Percentiles rank a stretch among this genome's conserved stretches.
Conservation (phyloP, 2,113 vertebrate species). For the Mugil cephalus region DNA sequence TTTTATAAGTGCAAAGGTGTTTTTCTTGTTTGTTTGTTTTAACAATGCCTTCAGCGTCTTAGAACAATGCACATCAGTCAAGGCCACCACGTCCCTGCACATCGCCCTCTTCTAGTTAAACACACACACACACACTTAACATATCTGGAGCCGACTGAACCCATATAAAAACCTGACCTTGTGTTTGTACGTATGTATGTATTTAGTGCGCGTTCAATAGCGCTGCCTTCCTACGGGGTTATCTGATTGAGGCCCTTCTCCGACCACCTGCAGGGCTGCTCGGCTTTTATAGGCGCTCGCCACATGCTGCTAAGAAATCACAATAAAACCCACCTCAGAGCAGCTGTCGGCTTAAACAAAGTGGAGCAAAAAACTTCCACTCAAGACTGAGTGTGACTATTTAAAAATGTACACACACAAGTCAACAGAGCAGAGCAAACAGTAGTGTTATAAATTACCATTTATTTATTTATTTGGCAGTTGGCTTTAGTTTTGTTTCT, state of each 20-base stretch:
- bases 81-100: constrained; percentile 28
- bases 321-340: constrained; percentile 21
- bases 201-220: constrained; percentile 38
- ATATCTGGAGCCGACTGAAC: constrained; percentile 37
- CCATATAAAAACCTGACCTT: constrained; percentile 45
- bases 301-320: constrained; percentile 32
- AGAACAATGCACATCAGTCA: constrained; percentile 55
- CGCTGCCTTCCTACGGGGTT: constrained; percentile 20
- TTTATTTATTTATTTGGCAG: no score
- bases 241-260: constrained; percentile 51
- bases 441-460: no score
- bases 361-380: constrained; percentile 18
- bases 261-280: constrained; percentile 48
- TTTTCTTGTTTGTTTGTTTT: constrained; percentile 12
- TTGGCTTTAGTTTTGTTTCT: no score
- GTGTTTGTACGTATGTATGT: constrained; percentile 13
- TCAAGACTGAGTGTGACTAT: neutral
- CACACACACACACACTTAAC: constrained; percentile 42
- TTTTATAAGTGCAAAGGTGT: constrained; percentile 39
- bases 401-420: no score
- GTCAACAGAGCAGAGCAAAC: no score
- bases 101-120: constrained; percentile 46
- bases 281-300: constrained; percentile 30
- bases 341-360: constrained; percentile 45
- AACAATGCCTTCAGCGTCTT: constrained; percentile 62